These are phyloP conservation scores for Tethea ocularis DNA, from an alignment of 2,888 invertebrate genomes.

Conservation along the genomic window DNA sequence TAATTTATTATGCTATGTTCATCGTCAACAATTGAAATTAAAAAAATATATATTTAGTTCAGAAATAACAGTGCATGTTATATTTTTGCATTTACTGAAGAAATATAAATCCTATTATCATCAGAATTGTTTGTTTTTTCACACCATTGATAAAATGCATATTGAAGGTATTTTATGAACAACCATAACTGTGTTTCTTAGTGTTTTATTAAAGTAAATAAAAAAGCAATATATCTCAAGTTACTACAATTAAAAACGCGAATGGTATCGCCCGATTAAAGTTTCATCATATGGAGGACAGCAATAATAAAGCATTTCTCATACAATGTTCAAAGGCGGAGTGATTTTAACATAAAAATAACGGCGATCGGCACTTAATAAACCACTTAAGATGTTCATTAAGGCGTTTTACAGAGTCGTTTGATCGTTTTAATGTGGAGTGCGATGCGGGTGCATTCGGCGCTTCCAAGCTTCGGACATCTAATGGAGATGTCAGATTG, in stretches of 20 bases:
- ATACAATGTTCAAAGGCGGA: slow-evolving; percentile 55
- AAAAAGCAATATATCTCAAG: not conserved
- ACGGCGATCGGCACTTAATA: slow-evolving; percentile 79
- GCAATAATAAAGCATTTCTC: slow-evolving; percentile 44
- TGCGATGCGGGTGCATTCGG: slow-evolving; percentile 38
- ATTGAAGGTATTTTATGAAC: no score
- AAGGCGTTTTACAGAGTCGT: slow-evolving; percentile 67
- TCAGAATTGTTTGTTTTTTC: no score
- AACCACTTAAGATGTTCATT: slow-evolving; percentile 81
- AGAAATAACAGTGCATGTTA: no score
- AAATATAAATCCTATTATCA: no score
- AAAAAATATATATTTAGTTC: no score
- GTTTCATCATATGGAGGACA: slow-evolving; percentile 31
- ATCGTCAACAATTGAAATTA: no score
- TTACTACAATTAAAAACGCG: slow-evolving; percentile 19
- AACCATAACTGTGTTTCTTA: no score
- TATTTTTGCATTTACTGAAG: no score
- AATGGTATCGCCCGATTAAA: slow-evolving; percentile 27
- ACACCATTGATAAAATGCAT: no score
- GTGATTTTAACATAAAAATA: slow-evolving; percentile 74
- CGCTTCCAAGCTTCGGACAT: slow-evolving; percentile 47
- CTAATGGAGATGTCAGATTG: slow-evolving; percentile 79
- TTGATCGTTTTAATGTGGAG: slow-evolving; percentile 76
- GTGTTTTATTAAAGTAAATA: no score
- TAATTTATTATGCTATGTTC: no score